Evolutionary conservation across 2,888 invertebrate genomes (phyloP).

Genomic region (Falcaria lacertinaria): DNA sequence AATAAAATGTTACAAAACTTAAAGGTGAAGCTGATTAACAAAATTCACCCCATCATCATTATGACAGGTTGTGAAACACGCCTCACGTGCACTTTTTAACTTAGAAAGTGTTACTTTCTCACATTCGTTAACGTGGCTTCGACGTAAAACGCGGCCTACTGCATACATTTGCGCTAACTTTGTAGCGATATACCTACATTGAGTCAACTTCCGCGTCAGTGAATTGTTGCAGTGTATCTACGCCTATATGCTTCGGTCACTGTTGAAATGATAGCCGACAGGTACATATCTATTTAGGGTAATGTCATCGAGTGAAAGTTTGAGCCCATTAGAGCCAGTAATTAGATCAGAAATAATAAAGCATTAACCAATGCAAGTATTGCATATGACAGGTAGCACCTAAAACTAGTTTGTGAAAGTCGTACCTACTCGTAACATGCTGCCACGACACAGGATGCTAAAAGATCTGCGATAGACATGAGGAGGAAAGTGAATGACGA

Average conservation of each 20-base stretch:
- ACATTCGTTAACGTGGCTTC: background rate
- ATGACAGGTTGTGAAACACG: background rate
- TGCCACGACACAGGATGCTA: background rate
- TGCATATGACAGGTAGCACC: background rate
- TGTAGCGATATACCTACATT: background rate
- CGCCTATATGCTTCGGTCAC: background rate
- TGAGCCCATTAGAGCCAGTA: background rate
- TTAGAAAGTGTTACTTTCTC: slow-evolving; percentile 1
- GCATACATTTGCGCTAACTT: background rate
- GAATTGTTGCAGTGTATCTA: background rate
- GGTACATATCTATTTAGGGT: background rate
- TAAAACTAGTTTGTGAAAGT: background rate
- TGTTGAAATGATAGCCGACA: background rate
- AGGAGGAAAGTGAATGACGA: background rate
- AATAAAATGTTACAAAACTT: background rate
- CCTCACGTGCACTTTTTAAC: background rate
- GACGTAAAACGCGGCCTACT: too few relatives aligned
- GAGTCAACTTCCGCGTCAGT: background rate
- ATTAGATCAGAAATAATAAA: slow-evolving; percentile 1
- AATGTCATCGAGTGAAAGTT: slow-evolving; percentile 1
- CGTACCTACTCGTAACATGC: background rate
- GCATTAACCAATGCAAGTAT: background rate
- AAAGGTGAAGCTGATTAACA: background rate
- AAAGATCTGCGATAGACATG: background rate
- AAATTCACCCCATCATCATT: background rate